These are phyloP conservation scores for Leptoteleia sp. DNA, from an alignment of 1,140 invertebrate genomes.

Conservation along the genomic window DNA sequence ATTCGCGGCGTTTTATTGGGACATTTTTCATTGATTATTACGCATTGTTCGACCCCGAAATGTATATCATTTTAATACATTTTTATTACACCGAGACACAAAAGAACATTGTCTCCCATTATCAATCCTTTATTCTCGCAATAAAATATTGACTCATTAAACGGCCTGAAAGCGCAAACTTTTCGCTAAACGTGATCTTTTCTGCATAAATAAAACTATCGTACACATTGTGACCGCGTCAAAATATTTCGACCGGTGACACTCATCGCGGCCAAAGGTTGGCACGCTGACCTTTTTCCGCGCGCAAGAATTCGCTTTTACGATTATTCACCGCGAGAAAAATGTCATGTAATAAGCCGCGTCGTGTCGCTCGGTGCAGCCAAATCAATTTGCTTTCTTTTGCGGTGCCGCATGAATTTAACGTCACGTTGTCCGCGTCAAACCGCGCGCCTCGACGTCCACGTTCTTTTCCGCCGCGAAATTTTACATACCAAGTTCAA, in stretches of 20 bases:
- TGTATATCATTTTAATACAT: no score
- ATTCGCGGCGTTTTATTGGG: no score
- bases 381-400: conserved; percentile 60
- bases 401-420: conserved; percentile 44
- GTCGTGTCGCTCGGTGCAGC: conserved; percentile 26
- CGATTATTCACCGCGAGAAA: conserved; percentile 46
- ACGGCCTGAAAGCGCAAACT: not conserved
- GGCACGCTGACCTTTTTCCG: conserved; percentile 40
- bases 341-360: conserved; percentile 58
- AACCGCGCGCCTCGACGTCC: conserved; percentile 26
- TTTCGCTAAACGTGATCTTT: conserved; percentile 9
- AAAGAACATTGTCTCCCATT: not conserved
- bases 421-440: conserved; percentile 37
- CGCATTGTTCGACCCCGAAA: no score
- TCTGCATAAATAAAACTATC: conserved; percentile 18
- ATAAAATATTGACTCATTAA: not conserved
- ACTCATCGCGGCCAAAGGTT: conserved; percentile 41
- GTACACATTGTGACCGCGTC: conserved; percentile 33
- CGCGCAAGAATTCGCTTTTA: conserved; percentile 43
- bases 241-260: conserved; percentile 60
- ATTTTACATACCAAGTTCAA: conserved; percentile 13
- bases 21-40: no score
- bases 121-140: not conserved
- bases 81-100: no score
- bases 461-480: conserved; percentile 27